Conservation (phyloP, 2,888 invertebrate genomes). For the Lordiphosa fenestrarum region DNA sequence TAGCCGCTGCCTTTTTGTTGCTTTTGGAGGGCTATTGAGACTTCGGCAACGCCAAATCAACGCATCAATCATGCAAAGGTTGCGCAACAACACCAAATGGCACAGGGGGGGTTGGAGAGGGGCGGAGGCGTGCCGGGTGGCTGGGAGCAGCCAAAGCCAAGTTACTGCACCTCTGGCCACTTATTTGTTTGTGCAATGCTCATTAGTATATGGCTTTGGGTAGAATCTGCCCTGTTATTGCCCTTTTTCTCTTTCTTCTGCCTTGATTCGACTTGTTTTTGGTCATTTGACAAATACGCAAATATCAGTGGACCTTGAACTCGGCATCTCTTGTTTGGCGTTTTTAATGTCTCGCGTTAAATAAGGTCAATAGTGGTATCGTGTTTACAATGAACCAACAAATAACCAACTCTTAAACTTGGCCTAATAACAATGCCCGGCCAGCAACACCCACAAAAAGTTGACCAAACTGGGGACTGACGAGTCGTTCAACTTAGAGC, state of each 20-base stretch:
- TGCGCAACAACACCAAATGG: slow-evolving; percentile 45
- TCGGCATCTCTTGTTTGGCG: slow-evolving; percentile 29
- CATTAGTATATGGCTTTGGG: slow-evolving; percentile 19
- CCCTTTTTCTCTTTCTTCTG: background rate
- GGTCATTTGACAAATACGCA: slow-evolving; percentile 28
- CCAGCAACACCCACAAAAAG: slow-evolving; percentile 60
- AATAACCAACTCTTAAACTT: slow-evolving; percentile 41
- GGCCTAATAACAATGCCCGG: slow-evolving; percentile 37
- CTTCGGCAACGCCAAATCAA: slow-evolving; percentile 54
- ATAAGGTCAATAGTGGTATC: slow-evolving; percentile 64
- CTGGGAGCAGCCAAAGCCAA: background rate
- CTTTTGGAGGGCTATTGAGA: slow-evolving; percentile 39
- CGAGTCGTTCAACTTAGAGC: slow-evolving; percentile 30
- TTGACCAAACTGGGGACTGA: slow-evolving; percentile 44
- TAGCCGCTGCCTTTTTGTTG: slow-evolving; percentile 6
- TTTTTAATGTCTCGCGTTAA: slow-evolving; percentile 39
- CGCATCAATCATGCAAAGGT: slow-evolving; percentile 61
- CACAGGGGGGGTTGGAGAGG: slow-evolving; percentile 4
- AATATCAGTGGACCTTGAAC: slow-evolving; percentile 58
- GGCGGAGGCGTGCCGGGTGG: background rate
- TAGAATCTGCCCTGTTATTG: slow-evolving; percentile 33
- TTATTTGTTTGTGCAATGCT: slow-evolving; percentile 6
- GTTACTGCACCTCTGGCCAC: background rate
- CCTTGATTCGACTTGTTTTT: slow-evolving; percentile 21
- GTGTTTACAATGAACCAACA: slow-evolving; percentile 54